Conservation (phyloP, 2,797 vertebrate genomes). For the Dendrocincla tyrannina region DNA sequence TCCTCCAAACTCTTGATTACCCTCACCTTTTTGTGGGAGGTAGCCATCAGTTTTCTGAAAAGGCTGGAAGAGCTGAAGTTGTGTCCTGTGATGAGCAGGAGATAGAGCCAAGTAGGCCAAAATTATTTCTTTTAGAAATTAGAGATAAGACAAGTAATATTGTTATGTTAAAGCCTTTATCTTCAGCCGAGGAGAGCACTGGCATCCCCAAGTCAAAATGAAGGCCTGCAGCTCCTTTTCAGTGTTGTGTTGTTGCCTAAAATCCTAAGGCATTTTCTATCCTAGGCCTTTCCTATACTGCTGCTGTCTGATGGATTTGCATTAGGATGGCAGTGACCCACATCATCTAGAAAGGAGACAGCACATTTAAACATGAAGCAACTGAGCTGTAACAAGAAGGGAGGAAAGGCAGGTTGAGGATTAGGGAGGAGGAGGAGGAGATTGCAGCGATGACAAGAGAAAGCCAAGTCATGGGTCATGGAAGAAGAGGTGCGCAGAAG, state of each 20-base stretch:
- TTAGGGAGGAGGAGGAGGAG: neutral
- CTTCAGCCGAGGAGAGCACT: neutral
- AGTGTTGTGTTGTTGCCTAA: neutral
- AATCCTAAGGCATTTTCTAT: no score
- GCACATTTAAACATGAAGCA: neutral
- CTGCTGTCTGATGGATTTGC: neutral
- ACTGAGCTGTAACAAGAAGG: neutral
- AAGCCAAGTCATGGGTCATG: neutral
- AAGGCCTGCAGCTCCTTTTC: neutral
- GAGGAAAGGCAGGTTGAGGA: neutral
- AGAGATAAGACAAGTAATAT: neutral
- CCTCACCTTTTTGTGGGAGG: neutral
- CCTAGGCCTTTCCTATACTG: neutral
- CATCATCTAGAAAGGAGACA: neutral
- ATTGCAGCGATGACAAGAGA: neutral
- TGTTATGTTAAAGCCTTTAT: neutral
- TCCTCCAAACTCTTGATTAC: neutral
- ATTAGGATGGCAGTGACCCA: neutral
- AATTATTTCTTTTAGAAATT: neutral
- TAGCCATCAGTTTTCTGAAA: neutral
- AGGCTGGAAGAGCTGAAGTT: neutral
- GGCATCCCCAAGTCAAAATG: neutral
- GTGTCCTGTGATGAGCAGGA: neutral
- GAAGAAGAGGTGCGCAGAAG: neutral
- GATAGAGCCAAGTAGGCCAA: neutral